Percentiles rank a stretch among this genome's conserved stretches.
These are phyloP conservation scores for Zaprionus obscuricornis DNA, from an alignment of 2,888 invertebrate genomes.

Conservation along the genomic window DNA sequence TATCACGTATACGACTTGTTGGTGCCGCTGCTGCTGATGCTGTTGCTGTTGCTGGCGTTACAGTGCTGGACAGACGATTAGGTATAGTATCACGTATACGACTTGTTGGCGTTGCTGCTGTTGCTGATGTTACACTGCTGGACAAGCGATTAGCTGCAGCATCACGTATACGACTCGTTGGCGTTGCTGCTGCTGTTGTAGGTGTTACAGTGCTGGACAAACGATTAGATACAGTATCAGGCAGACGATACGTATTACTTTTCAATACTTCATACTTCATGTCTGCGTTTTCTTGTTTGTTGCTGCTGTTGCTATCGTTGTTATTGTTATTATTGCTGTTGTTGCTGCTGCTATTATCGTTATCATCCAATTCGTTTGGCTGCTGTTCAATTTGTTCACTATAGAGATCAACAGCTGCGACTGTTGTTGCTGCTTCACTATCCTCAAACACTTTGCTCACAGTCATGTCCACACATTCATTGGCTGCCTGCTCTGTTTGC, in stretches of 20 bases:
- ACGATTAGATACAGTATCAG: slow-evolving; percentile 32
- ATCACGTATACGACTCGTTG: slow-evolving; percentile 7
- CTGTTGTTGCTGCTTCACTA: slow-evolving; percentile 59
- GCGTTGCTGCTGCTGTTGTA: slow-evolving; percentile 3
- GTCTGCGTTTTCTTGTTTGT: too few relatives aligned
- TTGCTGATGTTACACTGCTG: too few relatives aligned
- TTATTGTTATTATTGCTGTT: slow-evolving; percentile 17
- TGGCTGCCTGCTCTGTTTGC: slow-evolving; percentile 27
- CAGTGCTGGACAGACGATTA: too few relatives aligned
- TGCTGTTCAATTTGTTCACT: slow-evolving; percentile 57
- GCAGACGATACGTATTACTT: slow-evolving; percentile 40
- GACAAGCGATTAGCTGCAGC: background rate
- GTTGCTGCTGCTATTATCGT: slow-evolving; percentile 22
- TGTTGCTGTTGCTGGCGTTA: too few relatives aligned
- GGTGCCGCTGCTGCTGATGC: too few relatives aligned
- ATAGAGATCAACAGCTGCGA: slow-evolving; percentile 51
- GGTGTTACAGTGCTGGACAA: slow-evolving; percentile 15
- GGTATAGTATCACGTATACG: too few relatives aligned
- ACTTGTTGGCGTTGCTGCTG: too few relatives aligned
- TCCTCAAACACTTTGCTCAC: slow-evolving; percentile 66
- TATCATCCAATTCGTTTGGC: slow-evolving; percentile 50
- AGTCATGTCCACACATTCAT: slow-evolving; percentile 67
- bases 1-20: too few relatives aligned
- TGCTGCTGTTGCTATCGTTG: slow-evolving; percentile 3
- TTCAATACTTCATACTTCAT: slow-evolving; percentile 76